Conservation (phyloP, 2,888 invertebrate species). For the Priocnemis perturbator region DNA sequence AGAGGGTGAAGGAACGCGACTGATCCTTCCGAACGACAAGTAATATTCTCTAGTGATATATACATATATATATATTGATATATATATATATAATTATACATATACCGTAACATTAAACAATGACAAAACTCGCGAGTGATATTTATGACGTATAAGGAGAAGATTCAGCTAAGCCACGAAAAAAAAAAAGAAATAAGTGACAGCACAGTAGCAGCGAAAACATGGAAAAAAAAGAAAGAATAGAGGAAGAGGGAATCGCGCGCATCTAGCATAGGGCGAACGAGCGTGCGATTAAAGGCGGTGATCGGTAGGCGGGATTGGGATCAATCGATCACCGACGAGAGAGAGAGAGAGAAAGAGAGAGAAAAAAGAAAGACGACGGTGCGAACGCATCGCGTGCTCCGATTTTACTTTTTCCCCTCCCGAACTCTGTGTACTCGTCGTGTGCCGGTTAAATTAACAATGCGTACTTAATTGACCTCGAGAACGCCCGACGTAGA, state of each 20-base stretch:
- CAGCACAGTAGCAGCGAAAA: background rate
- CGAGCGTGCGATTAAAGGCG: slow-evolving; percentile 1
- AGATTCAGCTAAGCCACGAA: slow-evolving; percentile 21
- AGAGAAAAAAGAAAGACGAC: slow-evolving; percentile 1
- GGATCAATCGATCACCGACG: slow-evolving; percentile 24
- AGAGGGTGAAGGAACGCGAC: slow-evolving; percentile 8
- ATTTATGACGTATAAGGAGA: slow-evolving; percentile 55
- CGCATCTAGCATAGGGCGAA: slow-evolving; percentile 24
- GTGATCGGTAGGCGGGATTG: slow-evolving; percentile 32
- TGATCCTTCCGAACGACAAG: slow-evolving; percentile 53
- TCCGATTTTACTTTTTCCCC: slow-evolving; percentile 18
- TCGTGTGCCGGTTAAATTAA: too few relatives aligned
- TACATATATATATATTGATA: slow-evolving; percentile 33
- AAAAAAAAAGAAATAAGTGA: slow-evolving; percentile 6
- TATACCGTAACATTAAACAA: slow-evolving; percentile 54
- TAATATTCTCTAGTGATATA: slow-evolving; percentile 66
- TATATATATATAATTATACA: slow-evolving; percentile 39
- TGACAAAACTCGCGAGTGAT: slow-evolving; percentile 59
- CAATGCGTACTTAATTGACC: slow-evolving; percentile 9
- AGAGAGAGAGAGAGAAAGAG: too few relatives aligned
- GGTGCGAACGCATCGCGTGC: background rate
- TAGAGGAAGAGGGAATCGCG: slow-evolving; percentile 14
- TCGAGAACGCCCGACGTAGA: background rate
- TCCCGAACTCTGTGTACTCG: background rate
- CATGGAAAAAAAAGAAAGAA: background rate